These are phyloP conservation scores for Drosophila monieri DNA, from an alignment of 2,888 invertebrate species.

Conservation along the genomic window DNA sequence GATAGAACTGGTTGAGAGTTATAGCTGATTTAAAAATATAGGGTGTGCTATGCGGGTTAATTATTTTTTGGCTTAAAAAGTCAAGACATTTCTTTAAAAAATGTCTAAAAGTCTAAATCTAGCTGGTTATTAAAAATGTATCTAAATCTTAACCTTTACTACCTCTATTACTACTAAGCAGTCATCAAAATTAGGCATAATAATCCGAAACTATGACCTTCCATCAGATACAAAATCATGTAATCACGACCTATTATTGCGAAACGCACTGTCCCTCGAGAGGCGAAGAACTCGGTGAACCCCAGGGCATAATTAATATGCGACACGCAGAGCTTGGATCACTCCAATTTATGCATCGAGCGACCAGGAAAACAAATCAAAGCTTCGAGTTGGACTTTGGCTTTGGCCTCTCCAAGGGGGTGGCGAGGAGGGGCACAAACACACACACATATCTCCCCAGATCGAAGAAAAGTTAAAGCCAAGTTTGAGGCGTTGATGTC, in stretches of 20 bases:
- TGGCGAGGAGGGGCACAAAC: background rate
- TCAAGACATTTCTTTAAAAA: no score
- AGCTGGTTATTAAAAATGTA: background rate
- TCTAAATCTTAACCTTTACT: background rate
- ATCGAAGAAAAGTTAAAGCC: background rate
- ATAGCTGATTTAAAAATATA: no score
- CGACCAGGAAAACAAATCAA: constrained; percentile 52
- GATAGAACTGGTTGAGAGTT: no score
- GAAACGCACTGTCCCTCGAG: constrained; percentile 24
- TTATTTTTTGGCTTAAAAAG: background rate
- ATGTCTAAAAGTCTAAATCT: no score
- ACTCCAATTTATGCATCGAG: constrained; percentile 71
- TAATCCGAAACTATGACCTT: background rate
- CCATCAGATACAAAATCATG: background rate
- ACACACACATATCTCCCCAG: no score
- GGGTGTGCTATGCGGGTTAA: background rate
- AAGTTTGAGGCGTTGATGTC: constrained; percentile 45
- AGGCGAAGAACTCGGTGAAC: constrained; percentile 13
- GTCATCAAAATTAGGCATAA: background rate
- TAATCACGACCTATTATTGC: background rate
- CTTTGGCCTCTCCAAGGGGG: constrained; percentile 23
- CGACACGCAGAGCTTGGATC: constrained; percentile 59
- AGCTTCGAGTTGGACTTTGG: constrained; percentile 21
- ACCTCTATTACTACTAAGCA: background rate
- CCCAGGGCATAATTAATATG: constrained; percentile 54